Conservation (phyloP, 1,140 invertebrate genomes). For the Marisa cornuarietis region DNA sequence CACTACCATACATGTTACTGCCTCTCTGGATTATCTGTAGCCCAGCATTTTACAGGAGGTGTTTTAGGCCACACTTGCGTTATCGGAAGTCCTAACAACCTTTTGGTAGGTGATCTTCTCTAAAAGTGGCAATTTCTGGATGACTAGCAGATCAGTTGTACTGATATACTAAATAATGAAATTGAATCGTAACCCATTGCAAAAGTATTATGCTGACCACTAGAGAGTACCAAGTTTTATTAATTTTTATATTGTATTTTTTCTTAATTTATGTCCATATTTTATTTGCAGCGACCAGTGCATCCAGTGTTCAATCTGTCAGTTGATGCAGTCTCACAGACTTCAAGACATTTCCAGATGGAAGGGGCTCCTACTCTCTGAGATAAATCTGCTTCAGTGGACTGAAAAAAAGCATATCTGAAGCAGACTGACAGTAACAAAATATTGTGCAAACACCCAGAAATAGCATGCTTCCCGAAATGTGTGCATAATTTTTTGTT, state of each 20-base stretch:
- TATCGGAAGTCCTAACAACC: constrained; percentile 72
- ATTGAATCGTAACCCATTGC: not conserved
- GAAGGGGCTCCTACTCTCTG: not conserved
- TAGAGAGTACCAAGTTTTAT: not conserved
- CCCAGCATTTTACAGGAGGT: constrained; percentile 82
- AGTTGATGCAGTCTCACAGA: constrained; percentile 68
- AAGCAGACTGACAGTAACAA: too few species aligned
- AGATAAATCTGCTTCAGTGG: too few species aligned
- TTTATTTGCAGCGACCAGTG: constrained; percentile 65
- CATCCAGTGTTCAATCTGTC: constrained; percentile 78
- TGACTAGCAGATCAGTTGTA: too few species aligned
- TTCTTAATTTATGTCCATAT: constrained; percentile 13
- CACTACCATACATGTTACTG: constrained; percentile 97
- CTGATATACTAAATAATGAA: too few species aligned
- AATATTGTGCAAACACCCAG: not conserved
- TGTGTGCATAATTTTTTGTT: not conserved
- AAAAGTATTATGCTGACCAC: not conserved
- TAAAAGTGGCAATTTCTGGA: not conserved
- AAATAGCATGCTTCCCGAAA: not conserved
- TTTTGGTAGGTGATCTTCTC: constrained; percentile 69
- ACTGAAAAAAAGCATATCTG: too few species aligned
- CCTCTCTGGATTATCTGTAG: constrained; percentile 91
- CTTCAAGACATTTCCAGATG: constrained; percentile 42
- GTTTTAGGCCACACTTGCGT: constrained; percentile 67
- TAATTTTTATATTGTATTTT: not conserved